Conservation (phyloP, 2,797 vertebrate genomes). For the Melanotaenia parkinsoni region DNA sequence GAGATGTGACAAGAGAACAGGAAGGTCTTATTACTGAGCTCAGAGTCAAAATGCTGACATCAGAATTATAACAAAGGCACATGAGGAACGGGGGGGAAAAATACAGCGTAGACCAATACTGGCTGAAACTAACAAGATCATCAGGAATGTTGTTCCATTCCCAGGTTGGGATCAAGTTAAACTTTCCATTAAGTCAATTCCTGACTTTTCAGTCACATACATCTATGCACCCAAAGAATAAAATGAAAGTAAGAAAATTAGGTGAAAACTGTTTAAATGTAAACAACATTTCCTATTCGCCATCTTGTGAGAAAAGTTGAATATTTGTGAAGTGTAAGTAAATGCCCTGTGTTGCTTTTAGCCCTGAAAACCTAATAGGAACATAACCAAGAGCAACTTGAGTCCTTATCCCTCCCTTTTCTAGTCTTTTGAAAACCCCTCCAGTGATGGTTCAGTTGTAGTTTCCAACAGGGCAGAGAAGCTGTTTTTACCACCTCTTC, state of each 20-base stretch:
- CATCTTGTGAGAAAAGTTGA: too few relatives aligned
- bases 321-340: too few relatives aligned
- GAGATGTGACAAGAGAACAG: slow-evolving; percentile 46
- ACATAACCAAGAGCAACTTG: neutral
- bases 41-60: slow-evolving; percentile 41
- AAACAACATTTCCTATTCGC: too few relatives aligned
- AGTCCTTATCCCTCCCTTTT: too few relatives aligned
- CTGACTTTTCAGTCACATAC: neutral
- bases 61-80: neutral
- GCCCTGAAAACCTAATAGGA: neutral
- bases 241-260: too few relatives aligned
- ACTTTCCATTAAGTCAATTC: slow-evolving; percentile 32
- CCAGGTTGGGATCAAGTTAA: slow-evolving; percentile 32
- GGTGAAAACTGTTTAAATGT: too few relatives aligned
- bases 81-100: slow-evolving; percentile 1
- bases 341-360: neutral
- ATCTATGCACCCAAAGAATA: neutral
- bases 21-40: slow-evolving; percentile 26
- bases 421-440: neutral
- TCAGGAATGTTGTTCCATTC: slow-evolving; percentile 28
- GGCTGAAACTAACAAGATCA: slow-evolving; percentile 40
- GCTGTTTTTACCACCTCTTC: neutral
- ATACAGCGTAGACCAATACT: slow-evolving; percentile 8
- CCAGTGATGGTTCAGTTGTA: neutral
- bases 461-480: slow-evolving; percentile 11